Base-by-base conservation (phyloP, 1,140 invertebrate genomes). In the Nephila pilipes region DNA sequence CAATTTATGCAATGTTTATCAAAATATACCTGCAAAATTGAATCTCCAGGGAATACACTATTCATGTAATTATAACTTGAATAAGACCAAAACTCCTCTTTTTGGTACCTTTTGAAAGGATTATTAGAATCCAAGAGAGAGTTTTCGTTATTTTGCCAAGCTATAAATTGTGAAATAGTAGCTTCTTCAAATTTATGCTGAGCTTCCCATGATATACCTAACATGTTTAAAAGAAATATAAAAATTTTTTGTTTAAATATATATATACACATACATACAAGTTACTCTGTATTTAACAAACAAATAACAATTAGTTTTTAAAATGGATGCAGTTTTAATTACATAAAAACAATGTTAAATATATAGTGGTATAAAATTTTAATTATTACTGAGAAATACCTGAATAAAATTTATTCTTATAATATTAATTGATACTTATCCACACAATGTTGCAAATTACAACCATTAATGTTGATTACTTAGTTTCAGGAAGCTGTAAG, bases 51-150 rank as follows among this genome's bases (percentile, higher is more conserved):
- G 63, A 93, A 93, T 55, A 79, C 63, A 22, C 20, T 54, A 32
- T 83, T 58, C 93, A 93, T 93, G 16, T 93, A 90, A 80, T 93
- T 93, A 63, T 93, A 93, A 75, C 93, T 91, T 16, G 93, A 93
- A 54, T 93, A 93, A 22, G 87, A 79, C 93, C 93, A 93, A 87
- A 58, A 87, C 16, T 89, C 18, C 29, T 87, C 25, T 54, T 57
- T 85, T 12, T 75, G 22, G 63, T 85, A 93, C 16, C 63, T 63
- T 14, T 63, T 80, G 36, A 89, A 89, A 5, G 85, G 75, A 83
- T 81, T 65, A 54, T 32, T 20, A n/a, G 65, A 25, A 54, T 54
- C 14, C 4, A 91, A 29, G 46, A 25, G 4, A 29, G 2, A 5
- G 22, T 58, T 32, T 63, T 75, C 25, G 5, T 36, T 57, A 81